These are phyloP conservation scores for Centrocercus urophasianus DNA, from an alignment of 2,113 vertebrate species.

Conservation along the genomic window DNA sequence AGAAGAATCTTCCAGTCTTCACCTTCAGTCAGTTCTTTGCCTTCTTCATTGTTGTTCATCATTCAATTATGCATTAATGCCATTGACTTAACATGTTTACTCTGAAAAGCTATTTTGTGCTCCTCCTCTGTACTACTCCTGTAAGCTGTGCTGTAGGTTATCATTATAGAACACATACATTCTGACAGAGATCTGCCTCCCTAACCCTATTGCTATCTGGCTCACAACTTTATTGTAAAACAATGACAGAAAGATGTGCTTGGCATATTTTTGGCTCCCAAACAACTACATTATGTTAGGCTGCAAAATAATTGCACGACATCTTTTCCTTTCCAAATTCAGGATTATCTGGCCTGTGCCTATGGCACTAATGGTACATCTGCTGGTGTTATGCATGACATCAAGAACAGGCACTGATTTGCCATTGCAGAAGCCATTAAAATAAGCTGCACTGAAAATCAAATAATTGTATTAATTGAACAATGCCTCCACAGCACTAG, in stretches of 20 bases:
- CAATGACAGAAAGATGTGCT: slow-evolving; percentile 5
- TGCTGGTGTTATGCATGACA: slow-evolving; percentile 49
- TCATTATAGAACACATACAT: neutral
- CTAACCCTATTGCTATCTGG: neutral
- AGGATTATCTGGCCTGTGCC: slow-evolving; percentile 47
- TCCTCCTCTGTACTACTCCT: neutral
- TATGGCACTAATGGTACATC: slow-evolving; percentile 48
- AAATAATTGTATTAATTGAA: slow-evolving; percentile 34
- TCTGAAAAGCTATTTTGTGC: neutral
- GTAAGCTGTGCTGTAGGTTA: neutral
- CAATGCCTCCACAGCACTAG: neutral
- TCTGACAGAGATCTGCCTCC: neutral
- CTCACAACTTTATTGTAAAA: slow-evolving; percentile 45
- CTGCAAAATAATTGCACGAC: slow-evolving; percentile 56
- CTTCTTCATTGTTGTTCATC: neutral
- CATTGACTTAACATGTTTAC: neutral
- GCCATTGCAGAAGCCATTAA: slow-evolving; percentile 24
- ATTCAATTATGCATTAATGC: neutral
- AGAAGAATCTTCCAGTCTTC: neutral
- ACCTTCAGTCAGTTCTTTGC: neutral
- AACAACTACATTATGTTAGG: slow-evolving; percentile 22
- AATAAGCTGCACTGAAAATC: slow-evolving; percentile 19
- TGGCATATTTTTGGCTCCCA: slow-evolving; percentile 18
- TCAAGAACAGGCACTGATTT: slow-evolving; percentile 35
- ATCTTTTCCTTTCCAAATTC: slow-evolving; percentile 53